Base-by-base conservation (phyloP, 2,797 vertebrate genomes). In the Gymnoscopelus braueri region DNA sequence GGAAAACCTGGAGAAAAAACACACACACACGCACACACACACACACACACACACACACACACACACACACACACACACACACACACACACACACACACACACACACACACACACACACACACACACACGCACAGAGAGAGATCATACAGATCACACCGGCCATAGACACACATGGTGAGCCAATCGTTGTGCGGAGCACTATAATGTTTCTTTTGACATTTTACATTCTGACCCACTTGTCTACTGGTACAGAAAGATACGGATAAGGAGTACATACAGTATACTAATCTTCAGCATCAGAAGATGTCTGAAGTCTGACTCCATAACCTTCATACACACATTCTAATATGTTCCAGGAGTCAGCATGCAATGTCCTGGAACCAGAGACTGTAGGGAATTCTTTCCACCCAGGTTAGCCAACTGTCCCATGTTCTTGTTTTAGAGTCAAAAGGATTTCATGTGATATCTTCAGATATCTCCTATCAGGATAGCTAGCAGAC, bases 191-290 rank as follows among this genome's bases (percentile, higher is more conserved):
- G 32, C 4, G 5, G 5, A 32, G 32, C 5, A 35, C 32, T 35
- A 35, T 35, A 35, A 5, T 35, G 32, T 6, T 5, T 35, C 32
- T 44, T 44, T 44, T 44, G 39, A 44, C 39, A 8, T 8, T 8
- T 63, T 6, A 75, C 53, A 65, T 23, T 29, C n/a, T 15, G 55
- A 53, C 44, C 26, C n/a, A 15, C 53, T 65, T 67, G 0, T 15
- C 48, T 48, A 55, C 55, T 67, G 61, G 49, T 60, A 15, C 55
- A 52, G 29, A 65, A 67, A 58, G 50, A 50, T 56, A n/a, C n/a
- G n/a, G n/a, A n/a, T n/a, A n/a, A n/a, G 11, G 6, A 39, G n/a
- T 48, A 29, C 14, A 59, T 19, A 32, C 57, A 35, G 35, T 12
- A 58, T 10, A 14, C 10, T 19, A 35, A 2, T 32, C 8, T 26